phyloP scores from a whole-genome alignment of 2,888 invertebrate genomes.

The Dynastes tityus region DNA sequence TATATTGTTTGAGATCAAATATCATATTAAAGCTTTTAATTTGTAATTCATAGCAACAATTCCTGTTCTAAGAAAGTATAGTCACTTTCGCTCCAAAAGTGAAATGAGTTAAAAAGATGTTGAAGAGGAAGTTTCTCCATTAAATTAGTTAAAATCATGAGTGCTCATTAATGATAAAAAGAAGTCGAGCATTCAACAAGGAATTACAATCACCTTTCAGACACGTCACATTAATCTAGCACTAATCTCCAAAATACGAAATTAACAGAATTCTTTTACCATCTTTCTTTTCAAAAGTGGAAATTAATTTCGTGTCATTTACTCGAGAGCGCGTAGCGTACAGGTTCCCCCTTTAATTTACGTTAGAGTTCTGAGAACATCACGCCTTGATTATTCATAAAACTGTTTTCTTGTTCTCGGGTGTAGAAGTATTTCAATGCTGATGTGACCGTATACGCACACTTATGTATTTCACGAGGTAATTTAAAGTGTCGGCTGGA shows the following conservation, averaged over 20 bases:
- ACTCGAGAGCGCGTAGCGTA: not conserved
- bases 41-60: no score
- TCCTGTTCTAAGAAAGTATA: no score
- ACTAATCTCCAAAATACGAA: slow-evolving; percentile 1
- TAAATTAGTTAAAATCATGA: no score
- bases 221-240: slow-evolving; percentile 6
- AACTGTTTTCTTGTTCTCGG: slow-evolving; percentile 39
- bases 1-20: no score
- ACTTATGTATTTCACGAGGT: slow-evolving; percentile 35
- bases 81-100: no score
- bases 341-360: slow-evolving; percentile 20
- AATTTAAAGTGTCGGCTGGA: slow-evolving; percentile 34
- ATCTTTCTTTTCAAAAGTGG: slow-evolving; percentile 13
- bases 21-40: no score
- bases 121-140: no score
- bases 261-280: not conserved
- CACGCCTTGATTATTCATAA: slow-evolving; percentile 38
- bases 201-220: not conserved
- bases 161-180: no score
- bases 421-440: slow-evolving; percentile 32
- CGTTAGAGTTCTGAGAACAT: slow-evolving; percentile 37
- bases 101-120: no score
- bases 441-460: slow-evolving; percentile 29
- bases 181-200: no score
- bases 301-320: slow-evolving; percentile 25